phyloP scores from a whole-genome alignment of 2,888 invertebrate species.

The Melanophora roralis region DNA sequence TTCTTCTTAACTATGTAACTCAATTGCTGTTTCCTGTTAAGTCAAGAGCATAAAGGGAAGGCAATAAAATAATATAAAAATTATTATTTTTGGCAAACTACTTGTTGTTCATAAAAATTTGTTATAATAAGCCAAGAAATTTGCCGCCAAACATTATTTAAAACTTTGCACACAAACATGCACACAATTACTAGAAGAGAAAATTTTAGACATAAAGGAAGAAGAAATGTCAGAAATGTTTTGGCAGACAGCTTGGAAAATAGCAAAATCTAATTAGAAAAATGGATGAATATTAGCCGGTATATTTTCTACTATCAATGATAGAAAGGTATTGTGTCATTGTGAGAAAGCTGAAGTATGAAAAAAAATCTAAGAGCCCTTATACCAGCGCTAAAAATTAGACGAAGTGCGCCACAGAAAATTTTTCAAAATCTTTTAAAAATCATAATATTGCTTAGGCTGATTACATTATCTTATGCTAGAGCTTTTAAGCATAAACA shows the following conservation, averaged over 20 bases:
- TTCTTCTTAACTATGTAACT: neutral
- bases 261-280: constrained; percentile 47
- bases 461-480: no score
- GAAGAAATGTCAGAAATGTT: neutral
- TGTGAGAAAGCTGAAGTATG: no score
- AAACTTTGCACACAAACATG: neutral
- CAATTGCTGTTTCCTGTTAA: neutral
- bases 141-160: neutral
- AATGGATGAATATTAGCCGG: constrained; percentile 51
- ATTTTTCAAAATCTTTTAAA: no score
- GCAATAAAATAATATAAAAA: neutral
- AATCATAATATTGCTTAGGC: no score
- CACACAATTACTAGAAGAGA: neutral
- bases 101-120: neutral
- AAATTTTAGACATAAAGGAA: neutral
- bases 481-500: no score
- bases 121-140: neutral
- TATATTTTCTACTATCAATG: constrained; percentile 37
- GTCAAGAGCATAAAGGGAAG: neutral
- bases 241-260: neutral
- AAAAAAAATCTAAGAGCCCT: no score
- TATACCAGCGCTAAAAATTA: no score
- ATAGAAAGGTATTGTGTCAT: neutral
- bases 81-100: neutral
- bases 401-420: no score